Evolutionary conservation across 2,113 vertebrate species (phyloP).

Genomic region (Aythya baeri): DNA sequence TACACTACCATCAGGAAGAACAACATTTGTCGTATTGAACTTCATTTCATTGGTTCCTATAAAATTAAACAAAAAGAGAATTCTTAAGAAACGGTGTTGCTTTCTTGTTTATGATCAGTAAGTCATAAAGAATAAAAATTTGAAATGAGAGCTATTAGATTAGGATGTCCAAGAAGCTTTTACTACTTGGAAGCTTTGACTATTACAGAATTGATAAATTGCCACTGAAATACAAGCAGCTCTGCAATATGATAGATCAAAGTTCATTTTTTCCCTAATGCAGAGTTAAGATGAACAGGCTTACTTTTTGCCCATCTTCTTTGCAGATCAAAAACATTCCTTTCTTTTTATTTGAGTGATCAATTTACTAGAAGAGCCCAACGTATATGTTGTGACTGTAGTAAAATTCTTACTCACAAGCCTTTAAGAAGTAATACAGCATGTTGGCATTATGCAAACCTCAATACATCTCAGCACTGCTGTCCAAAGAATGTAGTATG

Average conservation of each 20-base stretch:
- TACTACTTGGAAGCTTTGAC: conserved; percentile 41
- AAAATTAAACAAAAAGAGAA: background rate
- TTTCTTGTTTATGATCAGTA: background rate
- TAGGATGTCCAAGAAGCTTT: conserved; percentile 15
- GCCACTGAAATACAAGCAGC: conserved; percentile 33
- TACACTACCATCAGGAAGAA: background rate
- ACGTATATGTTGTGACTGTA: conserved; percentile 2
- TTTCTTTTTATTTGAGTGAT: conserved; percentile 55
- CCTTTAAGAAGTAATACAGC: background rate
- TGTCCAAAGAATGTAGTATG: background rate
- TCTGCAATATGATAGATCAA: conserved; percentile 51
- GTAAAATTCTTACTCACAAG: conserved; percentile 24
- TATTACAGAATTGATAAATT: conserved; percentile 60
- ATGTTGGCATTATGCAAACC: background rate
- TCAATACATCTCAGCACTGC: background rate
- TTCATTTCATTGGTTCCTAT: background rate
- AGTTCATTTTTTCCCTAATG: conserved; percentile 48
- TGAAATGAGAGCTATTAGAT: background rate
- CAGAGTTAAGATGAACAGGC: conserved; percentile 4
- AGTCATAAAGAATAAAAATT: background rate
- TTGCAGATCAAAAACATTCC: conserved; percentile 46
- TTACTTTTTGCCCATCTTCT: conserved; percentile 31
- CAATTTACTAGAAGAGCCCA: conserved; percentile 1
- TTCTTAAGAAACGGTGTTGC: background rate
- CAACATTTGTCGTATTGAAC: background rate